Evolutionary conservation across 2,797 vertebrate genomes (phyloP).

Genomic region (Megalops cyprinoides): DNA sequence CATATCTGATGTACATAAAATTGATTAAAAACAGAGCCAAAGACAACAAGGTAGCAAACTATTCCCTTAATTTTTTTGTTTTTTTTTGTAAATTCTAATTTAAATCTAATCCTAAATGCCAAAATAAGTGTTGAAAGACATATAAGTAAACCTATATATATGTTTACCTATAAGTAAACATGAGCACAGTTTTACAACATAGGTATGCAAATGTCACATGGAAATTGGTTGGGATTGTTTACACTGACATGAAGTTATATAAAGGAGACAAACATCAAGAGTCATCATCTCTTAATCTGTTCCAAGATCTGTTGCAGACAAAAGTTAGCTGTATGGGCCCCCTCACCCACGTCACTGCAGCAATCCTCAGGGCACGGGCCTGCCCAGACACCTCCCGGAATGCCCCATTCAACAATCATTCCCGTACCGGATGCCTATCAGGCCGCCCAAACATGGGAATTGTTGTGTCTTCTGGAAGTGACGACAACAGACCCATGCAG

Average conservation of each 20-base stretch:
- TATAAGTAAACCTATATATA: too few species aligned
- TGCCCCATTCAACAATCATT: background rate
- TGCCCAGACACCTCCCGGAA: slow-evolving; percentile 33
- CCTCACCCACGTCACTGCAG: background rate
- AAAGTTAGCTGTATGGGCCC: background rate
- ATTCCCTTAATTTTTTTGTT: too few species aligned
- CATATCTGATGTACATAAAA: too few species aligned
- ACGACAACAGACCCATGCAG: background rate
- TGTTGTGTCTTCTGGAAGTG: slow-evolving; percentile 27
- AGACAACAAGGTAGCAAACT: too few species aligned
- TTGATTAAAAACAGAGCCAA: too few species aligned
- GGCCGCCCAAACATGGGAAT: background rate
- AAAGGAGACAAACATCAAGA: background rate
- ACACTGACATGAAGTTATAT: background rate
- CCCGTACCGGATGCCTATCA: too few species aligned
- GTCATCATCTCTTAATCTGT: slow-evolving; percentile 17
- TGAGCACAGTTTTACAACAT: background rate
- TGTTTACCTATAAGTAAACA: too few species aligned
- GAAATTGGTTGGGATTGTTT: background rate
- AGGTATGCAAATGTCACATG: background rate
- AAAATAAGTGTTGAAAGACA: too few species aligned
- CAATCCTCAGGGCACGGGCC: background rate
- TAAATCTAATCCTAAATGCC: too few species aligned
- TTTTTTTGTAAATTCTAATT: too few species aligned
- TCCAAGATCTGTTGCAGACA: background rate